Evolutionary conservation across 1,140 invertebrate species (phyloP).

Genomic region (Eciton burchellii): DNA sequence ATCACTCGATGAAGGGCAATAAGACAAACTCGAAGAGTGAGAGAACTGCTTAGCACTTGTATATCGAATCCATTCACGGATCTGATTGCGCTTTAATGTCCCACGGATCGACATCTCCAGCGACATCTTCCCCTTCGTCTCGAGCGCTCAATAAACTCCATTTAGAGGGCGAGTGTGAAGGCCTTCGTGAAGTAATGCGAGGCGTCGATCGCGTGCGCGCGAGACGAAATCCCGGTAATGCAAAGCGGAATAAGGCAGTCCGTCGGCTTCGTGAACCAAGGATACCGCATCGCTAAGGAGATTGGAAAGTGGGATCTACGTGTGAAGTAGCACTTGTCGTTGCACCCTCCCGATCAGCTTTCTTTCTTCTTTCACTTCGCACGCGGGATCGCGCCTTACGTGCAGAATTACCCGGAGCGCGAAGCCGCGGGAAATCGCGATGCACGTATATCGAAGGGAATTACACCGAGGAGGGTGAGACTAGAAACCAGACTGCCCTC

Average conservation of each 20-base stretch:
- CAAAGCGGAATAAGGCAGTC: conserved; percentile 64
- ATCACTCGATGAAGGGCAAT: not conserved
- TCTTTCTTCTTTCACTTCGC: not conserved
- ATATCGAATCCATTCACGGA: not conserved
- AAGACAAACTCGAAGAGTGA: not conserved
- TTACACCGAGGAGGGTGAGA: conserved; percentile 46
- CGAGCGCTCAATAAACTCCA: conserved; percentile 70
- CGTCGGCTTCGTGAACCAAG: conserved; percentile 4
- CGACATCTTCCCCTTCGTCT: conserved; percentile 20
- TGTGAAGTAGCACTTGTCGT: conserved; percentile 69
- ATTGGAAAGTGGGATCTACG: conserved; percentile 72
- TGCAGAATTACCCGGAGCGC: not conserved
- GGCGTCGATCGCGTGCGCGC: conserved; percentile 22
- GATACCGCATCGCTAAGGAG: conserved; percentile 68
- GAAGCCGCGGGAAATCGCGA: conserved; percentile 44
- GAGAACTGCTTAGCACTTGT: not conserved
- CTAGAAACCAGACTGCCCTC: conserved; percentile 32
- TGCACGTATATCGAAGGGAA: conserved; percentile 43
- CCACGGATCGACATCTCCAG: conserved; percentile 18
- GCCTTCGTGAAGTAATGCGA: conserved; percentile 60
- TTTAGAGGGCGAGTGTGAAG: conserved; percentile 49
- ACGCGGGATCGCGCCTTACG: not conserved
- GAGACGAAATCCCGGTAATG: conserved; percentile 59
- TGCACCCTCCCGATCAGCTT: not conserved
- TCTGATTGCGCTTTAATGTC: conserved; percentile 44